phyloP scores from a whole-genome alignment of 2,113 vertebrate genomes.

The Chlorodrepanis virens region DNA sequence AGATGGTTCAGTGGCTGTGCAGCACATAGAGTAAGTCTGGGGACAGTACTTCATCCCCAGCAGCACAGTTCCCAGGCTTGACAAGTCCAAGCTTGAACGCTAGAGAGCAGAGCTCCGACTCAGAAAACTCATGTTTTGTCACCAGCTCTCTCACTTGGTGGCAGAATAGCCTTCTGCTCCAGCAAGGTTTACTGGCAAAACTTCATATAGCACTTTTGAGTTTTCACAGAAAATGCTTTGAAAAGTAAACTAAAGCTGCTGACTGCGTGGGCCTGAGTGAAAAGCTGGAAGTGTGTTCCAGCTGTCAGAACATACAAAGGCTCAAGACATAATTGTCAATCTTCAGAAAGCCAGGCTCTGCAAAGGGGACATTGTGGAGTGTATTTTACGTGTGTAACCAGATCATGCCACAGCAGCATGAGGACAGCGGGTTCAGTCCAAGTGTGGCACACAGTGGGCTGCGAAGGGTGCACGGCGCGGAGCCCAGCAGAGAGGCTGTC shows the following conservation, averaged over 20 bases:
- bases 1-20: not conserved
- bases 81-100: not conserved
- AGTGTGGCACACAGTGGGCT: not conserved
- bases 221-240: not conserved
- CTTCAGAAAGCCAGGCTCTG: not conserved
- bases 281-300: not conserved
- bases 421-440: not conserved
- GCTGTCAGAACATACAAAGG: not conserved
- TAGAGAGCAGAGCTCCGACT: not conserved
- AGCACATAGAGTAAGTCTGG: not conserved
- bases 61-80: not conserved
- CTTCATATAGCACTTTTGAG: not conserved
- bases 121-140: not conserved
- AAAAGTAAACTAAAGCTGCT: not conserved
- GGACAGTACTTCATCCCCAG: not conserved
- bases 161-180: not conserved
- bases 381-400: not conserved
- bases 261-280: not conserved
- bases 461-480: rapidly evolving
- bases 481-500: not conserved
- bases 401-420: not conserved
- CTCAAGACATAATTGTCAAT: not conserved
- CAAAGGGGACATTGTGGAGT: too few relatives aligned
- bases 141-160: not conserved
- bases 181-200: not conserved